These are phyloP conservation scores for Myripristis murdjan DNA, from an alignment of 2,797 vertebrate genomes.

Conservation along the genomic window DNA sequence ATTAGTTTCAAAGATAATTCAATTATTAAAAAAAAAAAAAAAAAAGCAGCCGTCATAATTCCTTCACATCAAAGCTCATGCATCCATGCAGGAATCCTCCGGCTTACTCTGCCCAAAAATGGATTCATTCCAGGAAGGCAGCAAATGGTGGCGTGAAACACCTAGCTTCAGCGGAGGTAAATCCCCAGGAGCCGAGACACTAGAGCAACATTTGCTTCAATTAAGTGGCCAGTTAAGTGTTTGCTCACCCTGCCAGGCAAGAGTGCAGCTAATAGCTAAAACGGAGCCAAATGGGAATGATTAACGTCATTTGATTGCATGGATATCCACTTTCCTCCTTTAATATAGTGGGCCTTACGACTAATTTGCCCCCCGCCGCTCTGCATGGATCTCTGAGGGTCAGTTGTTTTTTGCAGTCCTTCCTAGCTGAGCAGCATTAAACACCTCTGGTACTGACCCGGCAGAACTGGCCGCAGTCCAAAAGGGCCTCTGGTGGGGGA, in stretches of 20 bases:
- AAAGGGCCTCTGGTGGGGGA: slow-evolving; percentile 93
- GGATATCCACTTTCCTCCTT: not conserved
- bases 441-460: slow-evolving; percentile 87
- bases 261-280: not conserved
- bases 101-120: slow-evolving; percentile 56
- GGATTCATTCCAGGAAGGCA: slow-evolving; percentile 47
- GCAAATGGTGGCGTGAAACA: slow-evolving; percentile 16
- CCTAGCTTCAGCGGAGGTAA: slow-evolving; percentile 22
- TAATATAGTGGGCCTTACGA: not conserved
- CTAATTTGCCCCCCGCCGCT: slow-evolving; percentile 1
- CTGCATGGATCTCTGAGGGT: not conserved
- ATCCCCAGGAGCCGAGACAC: slow-evolving; percentile 40
- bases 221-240: slow-evolving; percentile 38
- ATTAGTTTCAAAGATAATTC: slow-evolving; percentile 55
- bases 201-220: not conserved
- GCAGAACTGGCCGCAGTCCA: slow-evolving; percentile 91
- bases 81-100: slow-evolving; percentile 44
- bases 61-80: slow-evolving; percentile 57
- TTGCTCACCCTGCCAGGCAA: slow-evolving; percentile 37
- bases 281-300: slow-evolving; percentile 2
- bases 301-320: not conserved
- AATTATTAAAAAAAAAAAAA: slow-evolving; percentile 61
- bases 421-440: slow-evolving; percentile 22
- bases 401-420: not conserved
- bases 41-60: slow-evolving; percentile 66